Evolutionary conservation across 2,113 vertebrate species (phyloP), one percentile per base, ranked within the genome.

Genomic region (Pedionomus torquatus): DNA sequence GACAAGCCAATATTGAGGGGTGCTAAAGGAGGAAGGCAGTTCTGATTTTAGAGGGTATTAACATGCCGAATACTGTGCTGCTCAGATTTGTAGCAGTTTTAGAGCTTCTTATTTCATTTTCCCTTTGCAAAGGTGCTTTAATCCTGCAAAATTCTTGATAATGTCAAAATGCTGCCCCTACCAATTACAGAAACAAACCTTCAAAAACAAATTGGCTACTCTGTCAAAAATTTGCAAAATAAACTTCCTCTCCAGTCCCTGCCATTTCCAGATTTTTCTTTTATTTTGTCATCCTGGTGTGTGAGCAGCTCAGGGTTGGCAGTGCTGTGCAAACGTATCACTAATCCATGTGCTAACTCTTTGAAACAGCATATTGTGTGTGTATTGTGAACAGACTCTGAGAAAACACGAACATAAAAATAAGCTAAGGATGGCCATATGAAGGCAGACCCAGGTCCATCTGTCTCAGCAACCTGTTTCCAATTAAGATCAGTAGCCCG

Each of bases 211-310:
- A 65, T 95, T 52, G 46, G 9, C 37, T 57, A 52, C 60, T 55
- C 39, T 80, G 65, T 82, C 52, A 93, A 49, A 93, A 89, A 92
- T 65, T 37, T 89, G 81, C 69, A 92, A 69, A 79, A 68, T 87
- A 89, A 93, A 79, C 77, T 89, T 91, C 76, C 46, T 93, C 31
- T 85, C 58, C 58, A 1, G 1, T n/a, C 51, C 48, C 48, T 92
- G 20, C 31, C 43, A 18, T 84, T 90, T 84, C 70, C 72, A 76
- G 58, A 87, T 76, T 77, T 89, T 91, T 92, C 72, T 69, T 83
- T 84, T 83, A 18, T 88, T 96, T 90, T 93, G 48, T 68, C 81
- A 46, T 92, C 44, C 65, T 84, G 39, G 41, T 76, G 26, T 43
- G 44, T 82, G 71, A 89, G 63, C 52, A 9, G 4, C 46, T 89